Percentiles rank a stretch among this genome's conserved stretches.
These are phyloP conservation scores for Gambusia yucatana DNA, from an alignment of 2,797 vertebrate species.

Conservation along the genomic window DNA sequence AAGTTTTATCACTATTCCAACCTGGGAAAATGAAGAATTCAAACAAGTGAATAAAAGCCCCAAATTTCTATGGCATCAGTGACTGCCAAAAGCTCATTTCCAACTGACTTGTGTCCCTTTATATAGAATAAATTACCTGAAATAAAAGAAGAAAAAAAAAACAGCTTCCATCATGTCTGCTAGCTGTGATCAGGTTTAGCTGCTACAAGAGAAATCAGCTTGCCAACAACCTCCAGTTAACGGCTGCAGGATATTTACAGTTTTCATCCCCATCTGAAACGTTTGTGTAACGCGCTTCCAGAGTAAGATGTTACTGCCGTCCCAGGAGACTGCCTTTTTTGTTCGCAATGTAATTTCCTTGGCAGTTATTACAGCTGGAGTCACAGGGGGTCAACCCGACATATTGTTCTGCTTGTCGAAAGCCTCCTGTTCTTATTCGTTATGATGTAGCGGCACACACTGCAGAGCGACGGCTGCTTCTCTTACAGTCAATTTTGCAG, in stretches of 20 bases:
- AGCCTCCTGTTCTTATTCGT: constrained; percentile 75
- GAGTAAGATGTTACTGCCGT: constrained; percentile 64
- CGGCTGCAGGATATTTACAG: constrained; percentile 49
- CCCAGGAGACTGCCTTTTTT: constrained; percentile 70
- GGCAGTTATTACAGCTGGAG: constrained; percentile 75
- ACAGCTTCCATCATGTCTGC: not conserved
- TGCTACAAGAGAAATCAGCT: constrained; percentile 17
- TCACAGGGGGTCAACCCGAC: constrained; percentile 64
- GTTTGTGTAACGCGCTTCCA: constrained; percentile 53
- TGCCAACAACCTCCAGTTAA: constrained; percentile 16
- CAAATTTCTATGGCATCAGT: not conserved
- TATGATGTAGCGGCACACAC: constrained; percentile 62
- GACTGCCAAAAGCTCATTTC: not conserved
- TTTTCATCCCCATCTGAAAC: constrained; percentile 39
- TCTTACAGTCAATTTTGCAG: constrained; percentile 64
- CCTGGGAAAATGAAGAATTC: not conserved
- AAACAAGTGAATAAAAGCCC: not conserved
- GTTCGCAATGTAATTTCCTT: constrained; percentile 58
- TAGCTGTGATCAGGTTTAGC: not conserved
- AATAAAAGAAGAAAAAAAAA: not conserved
- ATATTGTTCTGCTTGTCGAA: constrained; percentile 73
- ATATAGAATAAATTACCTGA: not conserved
- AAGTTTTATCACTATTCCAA: not conserved
- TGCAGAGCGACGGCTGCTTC: constrained; percentile 70
- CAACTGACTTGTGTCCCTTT: not conserved